phyloP scores from a whole-genome alignment of 1,140 invertebrate genomes.

The Drosophila sp. region DNA sequence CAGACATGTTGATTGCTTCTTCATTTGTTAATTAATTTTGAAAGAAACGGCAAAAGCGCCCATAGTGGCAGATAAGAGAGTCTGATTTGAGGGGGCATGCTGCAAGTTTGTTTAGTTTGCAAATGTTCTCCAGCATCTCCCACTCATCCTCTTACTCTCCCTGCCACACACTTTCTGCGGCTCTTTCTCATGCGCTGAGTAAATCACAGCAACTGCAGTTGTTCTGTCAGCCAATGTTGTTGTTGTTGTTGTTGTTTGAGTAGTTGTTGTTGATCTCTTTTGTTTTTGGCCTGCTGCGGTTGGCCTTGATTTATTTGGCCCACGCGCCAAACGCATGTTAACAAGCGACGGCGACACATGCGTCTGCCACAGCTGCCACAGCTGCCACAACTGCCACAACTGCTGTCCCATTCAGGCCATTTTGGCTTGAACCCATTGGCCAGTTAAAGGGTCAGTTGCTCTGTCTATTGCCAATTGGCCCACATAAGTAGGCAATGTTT shows the following conservation, averaged over 20 bases:
- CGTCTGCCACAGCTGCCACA: background rate
- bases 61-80: background rate
- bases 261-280: constrained; percentile 15
- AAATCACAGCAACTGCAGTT: constrained; percentile 30
- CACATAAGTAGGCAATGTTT: constrained; percentile 70
- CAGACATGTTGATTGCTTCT: too few relatives aligned
- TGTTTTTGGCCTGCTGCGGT: constrained; percentile 12
- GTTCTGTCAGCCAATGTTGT: constrained; percentile 11
- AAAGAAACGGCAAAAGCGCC: background rate
- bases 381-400: constrained; percentile 4
- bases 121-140: constrained; percentile 24
- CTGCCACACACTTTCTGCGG: background rate
- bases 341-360: constrained; percentile 55
- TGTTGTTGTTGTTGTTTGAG: background rate
- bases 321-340: constrained; percentile 79
- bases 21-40: too few relatives aligned
- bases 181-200: constrained; percentile 26
- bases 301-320: constrained; percentile 76
- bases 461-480: constrained; percentile 30
- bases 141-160: background rate
- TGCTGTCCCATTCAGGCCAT: constrained; percentile 5
- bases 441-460: background rate
- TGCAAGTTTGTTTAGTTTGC: constrained; percentile 57
- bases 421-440: background rate
- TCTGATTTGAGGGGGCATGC: background rate